Base-by-base conservation (phyloP, 2,113 vertebrate species). In the Ceyx melanurus region DNA sequence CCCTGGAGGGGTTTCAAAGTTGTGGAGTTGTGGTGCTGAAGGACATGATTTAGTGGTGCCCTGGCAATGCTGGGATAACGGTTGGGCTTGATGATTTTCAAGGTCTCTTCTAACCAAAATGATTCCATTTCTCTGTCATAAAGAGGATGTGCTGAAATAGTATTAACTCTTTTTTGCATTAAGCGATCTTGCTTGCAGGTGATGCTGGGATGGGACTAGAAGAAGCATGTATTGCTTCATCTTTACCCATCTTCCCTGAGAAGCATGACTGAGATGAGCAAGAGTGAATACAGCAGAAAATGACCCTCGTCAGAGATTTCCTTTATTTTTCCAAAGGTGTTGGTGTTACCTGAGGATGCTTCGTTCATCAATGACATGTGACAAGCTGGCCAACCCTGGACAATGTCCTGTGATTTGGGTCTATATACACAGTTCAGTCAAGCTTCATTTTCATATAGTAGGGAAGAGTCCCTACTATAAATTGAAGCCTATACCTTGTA, bases 181-280 rank as follows among this genome's bases (percentile, higher is more conserved):
- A 8, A 43, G 62, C 29, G 9, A 2, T 29, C 19, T 35, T 21
- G 3, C 15, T 33, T 33, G 37, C n/a, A 46, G 57, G 5, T 28
- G 51, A 19, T 29, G 33, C 50, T 48, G 31, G 42, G 19, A 40
- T 26, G 12, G 54, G 14, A 53, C 17, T 25, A 12, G 50, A 70
- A 51, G 13, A 50, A 65, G 51, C 6, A n/a, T 2, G 1, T 12
- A 3, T 3, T 14, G 21, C 13, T 61, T 68, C 3, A 0, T 23
- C 40, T 66, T 51, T 45, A 13, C 12, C 11, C 5, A 0, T 40
- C 70, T 42, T 22, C 28, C 29, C 45, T 11, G 4, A 3, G n/a
- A 35, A 35, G 28, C 8, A 0, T 15, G 51, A 5, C 31, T 45
- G 54, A 40, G 12, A 15, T 13, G 57, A 28, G 2, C 0, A 5